Conservation (phyloP, 2,113 vertebrate genomes). For the Plotosus lineatus region DNA sequence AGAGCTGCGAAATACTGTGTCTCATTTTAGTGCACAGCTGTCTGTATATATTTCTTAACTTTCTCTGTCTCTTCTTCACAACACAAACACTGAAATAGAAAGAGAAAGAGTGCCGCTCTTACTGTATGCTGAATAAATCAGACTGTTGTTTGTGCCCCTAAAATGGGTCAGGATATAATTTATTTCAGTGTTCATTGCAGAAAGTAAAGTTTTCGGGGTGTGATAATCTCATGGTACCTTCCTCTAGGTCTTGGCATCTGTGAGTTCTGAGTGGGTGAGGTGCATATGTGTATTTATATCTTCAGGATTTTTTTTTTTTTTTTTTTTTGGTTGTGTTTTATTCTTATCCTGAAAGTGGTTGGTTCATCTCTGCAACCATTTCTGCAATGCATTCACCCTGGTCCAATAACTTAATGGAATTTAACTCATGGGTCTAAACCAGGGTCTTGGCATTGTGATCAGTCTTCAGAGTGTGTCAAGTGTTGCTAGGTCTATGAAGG, state of each 20-base stretch:
- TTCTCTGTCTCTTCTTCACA: neutral
- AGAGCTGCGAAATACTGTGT: constrained; percentile 20
- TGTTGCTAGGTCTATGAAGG: neutral
- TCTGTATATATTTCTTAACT: constrained; percentile 7
- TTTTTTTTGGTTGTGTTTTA: constrained; percentile 24
- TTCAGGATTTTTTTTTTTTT: constrained; percentile 26
- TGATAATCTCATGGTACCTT: neutral
- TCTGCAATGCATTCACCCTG: constrained; percentile 4
- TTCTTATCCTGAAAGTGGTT: neutral
- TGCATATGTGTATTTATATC: constrained; percentile 26
- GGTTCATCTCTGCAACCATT: neutral
- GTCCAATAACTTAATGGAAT: constrained; percentile 19
- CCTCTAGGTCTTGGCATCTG: neutral
- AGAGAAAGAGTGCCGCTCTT: constrained; percentile 15
- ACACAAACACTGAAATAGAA: constrained; percentile 12
- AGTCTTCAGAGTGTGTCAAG: neutral
- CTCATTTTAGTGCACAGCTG: constrained; percentile 20
- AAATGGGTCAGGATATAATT: neutral
- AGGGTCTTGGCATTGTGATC: neutral
- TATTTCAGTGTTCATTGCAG: neutral
- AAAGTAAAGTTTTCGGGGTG: neutral
- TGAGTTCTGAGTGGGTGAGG: neutral
- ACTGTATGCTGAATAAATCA: constrained; percentile 6
- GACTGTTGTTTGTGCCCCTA: constrained; percentile 11
- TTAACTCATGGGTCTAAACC: constrained; percentile 4